Base-by-base conservation (phyloP, 2,797 vertebrate genomes). In the Darevskia mixta region DNA sequence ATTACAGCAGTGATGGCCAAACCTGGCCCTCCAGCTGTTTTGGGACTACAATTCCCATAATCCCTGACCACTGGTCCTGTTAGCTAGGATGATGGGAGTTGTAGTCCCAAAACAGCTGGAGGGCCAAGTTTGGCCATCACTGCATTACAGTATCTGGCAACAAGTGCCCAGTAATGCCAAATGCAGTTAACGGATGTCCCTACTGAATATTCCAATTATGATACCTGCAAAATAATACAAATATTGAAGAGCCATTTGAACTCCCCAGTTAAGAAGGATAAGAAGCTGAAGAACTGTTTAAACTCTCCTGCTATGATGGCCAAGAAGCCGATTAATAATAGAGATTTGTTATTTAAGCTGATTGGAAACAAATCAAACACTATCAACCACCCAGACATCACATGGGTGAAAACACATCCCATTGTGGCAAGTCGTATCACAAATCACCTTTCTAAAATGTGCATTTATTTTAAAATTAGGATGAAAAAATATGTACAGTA, bases 391-490 rank as follows among this genome's bases (percentile, higher is more conserved):
- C 29, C 43, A 91, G 73, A 83, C 0, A 1, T 13, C 71, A 32
- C 5, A 20, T 82, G 78, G 45, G 0, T 0, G 0, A 4, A 71
- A 91, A 80, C 79, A 90, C 11, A 81, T 81, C 27, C 41, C 41
- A 13, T 7, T 8, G 18, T 20, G 38, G 32, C 55, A 80, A 86
- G 32, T 17, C 27, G 27, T 3, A 10, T 38, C 79, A 79, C 41
- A 79, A 20, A 49, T 69, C 78, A 23, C 25, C 45, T 13, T 32
- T 67, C 43, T 15, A 18, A 86, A 85, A 66, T 55, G 49, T n/a
- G 20, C 11, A 27, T 80, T 91, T 92, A 58, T 91, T 91, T 89
- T 90, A 89, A 92, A 93, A 90, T 72, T 8, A 90, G 11, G 41
- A 38, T 18, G 67, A 38, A 7, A 1, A 76, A 7, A 1, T 49